Evolutionary conservation across 2,113 vertebrate species (phyloP), one percentile per base, ranked within the genome.

Genomic region (Ranitomeya variabilis): DNA sequence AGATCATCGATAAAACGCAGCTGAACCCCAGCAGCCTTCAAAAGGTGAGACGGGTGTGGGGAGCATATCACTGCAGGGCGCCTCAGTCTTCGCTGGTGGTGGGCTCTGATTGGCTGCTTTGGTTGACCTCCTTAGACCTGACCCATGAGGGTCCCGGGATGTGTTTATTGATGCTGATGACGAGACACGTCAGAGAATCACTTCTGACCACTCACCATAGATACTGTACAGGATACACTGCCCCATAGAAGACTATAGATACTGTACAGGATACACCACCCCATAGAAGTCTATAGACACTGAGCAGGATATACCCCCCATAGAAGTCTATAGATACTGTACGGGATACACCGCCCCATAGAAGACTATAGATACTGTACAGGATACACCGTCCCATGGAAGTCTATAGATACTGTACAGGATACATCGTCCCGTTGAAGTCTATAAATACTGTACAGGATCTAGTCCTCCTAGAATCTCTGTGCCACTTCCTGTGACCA

Each of bases 1-100:
- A 96, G 91, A 96, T 96, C 83, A 96, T 96, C 0, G 95, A 96
- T 90, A 96, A 96, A 90, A 94, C 92, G n/a, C 93, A 94, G 86
- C 93, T 94, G 77, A 94, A 94, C 88, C 92, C 94, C 10, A 93
- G 92, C 14, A 94, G 94, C 87, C 91, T 94, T 7, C 94, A 94
- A 78, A 94, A 94, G 92, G 94, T 94, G 91, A 90, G 87, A 37
- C 3, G 67, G 62, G 62, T 16, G 62, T 2, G 3, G 18, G 62
- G 18, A 7, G 6, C 37, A 1, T 1, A 45, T 45, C 37, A 45
- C 37, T 45, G 37, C 37, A 45, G 37, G 37, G 37, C 37, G 3
- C 37, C 37, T 45, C 37, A 45, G 37, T 45, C 5, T 45, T 45
- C 5, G 37, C 37, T 3, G 0, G 37, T 45, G 37, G 37, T 45